A percentile compares a stretch with the other conserved stretches of the same genome.
Conservation (phyloP, 2,888 invertebrate species). For the Nezara viridula region DNA sequence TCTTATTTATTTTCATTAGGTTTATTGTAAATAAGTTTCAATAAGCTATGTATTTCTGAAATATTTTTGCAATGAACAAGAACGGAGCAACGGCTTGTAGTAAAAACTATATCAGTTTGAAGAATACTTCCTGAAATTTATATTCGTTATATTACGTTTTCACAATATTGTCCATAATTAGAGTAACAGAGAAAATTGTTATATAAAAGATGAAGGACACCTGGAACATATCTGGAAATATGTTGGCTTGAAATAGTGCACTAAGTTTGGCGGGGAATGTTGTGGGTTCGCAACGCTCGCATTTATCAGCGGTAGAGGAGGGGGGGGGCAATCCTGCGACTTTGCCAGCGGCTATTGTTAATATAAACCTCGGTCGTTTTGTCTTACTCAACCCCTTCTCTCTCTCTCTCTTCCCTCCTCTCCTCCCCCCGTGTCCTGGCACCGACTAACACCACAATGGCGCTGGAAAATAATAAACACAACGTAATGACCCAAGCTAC, state of each 20-base stretch:
- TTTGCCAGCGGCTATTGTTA: constrained; percentile 44
- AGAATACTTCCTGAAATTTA: too few relatives aligned
- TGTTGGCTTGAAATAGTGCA: constrained; percentile 30
- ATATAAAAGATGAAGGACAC: constrained; percentile 1
- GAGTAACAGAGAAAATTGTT: background rate
- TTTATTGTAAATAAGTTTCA: too few relatives aligned
- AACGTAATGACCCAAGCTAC: background rate
- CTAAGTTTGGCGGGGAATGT: constrained; percentile 37
- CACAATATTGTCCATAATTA: background rate
- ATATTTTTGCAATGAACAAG: too few relatives aligned
- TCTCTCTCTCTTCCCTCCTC: background rate
- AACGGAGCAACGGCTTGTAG: too few relatives aligned
- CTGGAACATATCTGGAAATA: constrained; percentile 41
- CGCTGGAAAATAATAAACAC: constrained; percentile 36
- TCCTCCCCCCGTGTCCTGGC: background rate
- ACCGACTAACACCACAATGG: background rate
- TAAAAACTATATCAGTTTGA: too few relatives aligned
- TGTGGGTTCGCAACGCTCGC: constrained; percentile 33
- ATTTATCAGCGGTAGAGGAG: constrained; percentile 36
- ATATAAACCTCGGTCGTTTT: constrained; percentile 20
- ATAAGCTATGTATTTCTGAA: too few relatives aligned
- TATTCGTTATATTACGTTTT: too few relatives aligned
- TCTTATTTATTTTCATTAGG: too few relatives aligned
- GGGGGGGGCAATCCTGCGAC: constrained; percentile 45
- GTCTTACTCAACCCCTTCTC: background rate